A percentile compares a stretch with the other conserved stretches of the same genome.
Evolutionary conservation across 1,140 invertebrate genomes (phyloP).

Genomic region (Lasaia peninsularis): DNA sequence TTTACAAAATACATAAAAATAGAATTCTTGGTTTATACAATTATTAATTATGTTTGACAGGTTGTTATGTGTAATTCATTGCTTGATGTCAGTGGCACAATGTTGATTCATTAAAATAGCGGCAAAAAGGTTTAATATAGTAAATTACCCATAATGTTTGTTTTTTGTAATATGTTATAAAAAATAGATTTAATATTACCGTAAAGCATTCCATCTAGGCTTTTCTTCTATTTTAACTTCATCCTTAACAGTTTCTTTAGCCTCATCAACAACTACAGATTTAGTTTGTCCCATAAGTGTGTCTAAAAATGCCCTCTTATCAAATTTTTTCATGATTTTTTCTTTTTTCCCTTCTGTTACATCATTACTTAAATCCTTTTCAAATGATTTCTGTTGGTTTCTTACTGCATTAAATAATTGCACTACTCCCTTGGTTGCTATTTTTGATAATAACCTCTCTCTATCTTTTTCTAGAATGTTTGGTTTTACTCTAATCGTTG

Average conservation of each 20-base stretch:
- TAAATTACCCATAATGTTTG: no score
- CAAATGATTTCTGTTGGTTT: conserved; percentile 88
- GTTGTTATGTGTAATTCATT: no score
- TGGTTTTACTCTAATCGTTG: conserved; percentile 86
- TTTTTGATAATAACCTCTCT: conserved; percentile 87
- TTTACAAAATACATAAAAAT: conserved; percentile 4
- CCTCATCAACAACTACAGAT: conserved; percentile 78
- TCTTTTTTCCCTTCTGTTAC: conserved; percentile 89
- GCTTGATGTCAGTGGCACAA: no score
- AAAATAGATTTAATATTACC: conserved; percentile 39
- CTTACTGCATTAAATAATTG: conserved; percentile 94
- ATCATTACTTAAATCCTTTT: conserved; percentile 85
- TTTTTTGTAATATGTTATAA: no score
- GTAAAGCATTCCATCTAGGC: conserved; percentile 78
- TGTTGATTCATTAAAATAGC: no score
- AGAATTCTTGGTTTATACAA: conserved; percentile 3
- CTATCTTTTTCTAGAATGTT: conserved; percentile 83
- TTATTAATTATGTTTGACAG: conserved; percentile 14
- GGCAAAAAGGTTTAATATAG: no score
- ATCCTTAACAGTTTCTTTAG: conserved; percentile 67
- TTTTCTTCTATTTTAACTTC: conserved; percentile 67
- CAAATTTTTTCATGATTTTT: conserved; percentile 88
- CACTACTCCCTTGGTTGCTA: conserved; percentile 94
- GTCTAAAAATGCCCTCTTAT: conserved; percentile 90
- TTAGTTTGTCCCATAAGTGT: conserved; percentile 86